Conservation (phyloP, 1,140 invertebrate species). For the Akabosia matsudoensis region DNA sequence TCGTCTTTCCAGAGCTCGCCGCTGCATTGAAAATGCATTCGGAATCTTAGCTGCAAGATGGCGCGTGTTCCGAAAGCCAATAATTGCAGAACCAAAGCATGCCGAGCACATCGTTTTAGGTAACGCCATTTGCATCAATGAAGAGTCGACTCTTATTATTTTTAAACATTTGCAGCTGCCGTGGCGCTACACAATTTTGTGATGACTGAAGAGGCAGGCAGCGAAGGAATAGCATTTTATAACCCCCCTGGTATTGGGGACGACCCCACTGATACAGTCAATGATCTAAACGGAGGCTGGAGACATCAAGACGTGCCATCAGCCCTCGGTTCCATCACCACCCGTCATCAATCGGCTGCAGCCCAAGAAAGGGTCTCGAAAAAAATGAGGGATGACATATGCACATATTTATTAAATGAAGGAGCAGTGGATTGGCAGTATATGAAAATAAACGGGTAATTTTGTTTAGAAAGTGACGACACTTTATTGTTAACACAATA, state of each 20-base stretch:
- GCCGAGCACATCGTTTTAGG: conserved; percentile 25
- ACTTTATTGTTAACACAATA: not conserved
- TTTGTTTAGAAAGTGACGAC: not conserved
- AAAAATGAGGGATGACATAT: conserved; percentile 22
- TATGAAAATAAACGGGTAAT: not conserved
- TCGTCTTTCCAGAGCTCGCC: conserved; percentile 45
- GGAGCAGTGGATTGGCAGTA: conserved; percentile 26
- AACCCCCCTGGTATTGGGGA: conserved; percentile 22
- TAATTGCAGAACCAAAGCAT: not conserved
- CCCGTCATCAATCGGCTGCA: not conserved
- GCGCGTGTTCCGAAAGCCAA: conserved; percentile 17
- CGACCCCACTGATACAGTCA: not conserved
- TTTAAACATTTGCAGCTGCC: not conserved
- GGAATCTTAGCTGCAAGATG: conserved; percentile 36
- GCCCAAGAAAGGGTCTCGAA: conserved; percentile 11
- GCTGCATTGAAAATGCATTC: conserved; percentile 47
- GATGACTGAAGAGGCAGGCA: conserved; percentile 7
- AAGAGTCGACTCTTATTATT: not conserved
- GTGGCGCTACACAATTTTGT: conserved; percentile 29
- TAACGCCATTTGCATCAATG: not conserved
- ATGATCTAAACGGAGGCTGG: not conserved
- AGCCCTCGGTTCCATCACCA: not conserved
- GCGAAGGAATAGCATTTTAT: not conserved
- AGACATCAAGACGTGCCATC: not conserved
- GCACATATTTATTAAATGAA: conserved; percentile 20